A percentile compares a stretch with the other conserved stretches of the same genome.
These are phyloP conservation scores for Poecilobothrus nobilitatus DNA, from an alignment of 2,888 invertebrate genomes.

Conservation along the genomic window DNA sequence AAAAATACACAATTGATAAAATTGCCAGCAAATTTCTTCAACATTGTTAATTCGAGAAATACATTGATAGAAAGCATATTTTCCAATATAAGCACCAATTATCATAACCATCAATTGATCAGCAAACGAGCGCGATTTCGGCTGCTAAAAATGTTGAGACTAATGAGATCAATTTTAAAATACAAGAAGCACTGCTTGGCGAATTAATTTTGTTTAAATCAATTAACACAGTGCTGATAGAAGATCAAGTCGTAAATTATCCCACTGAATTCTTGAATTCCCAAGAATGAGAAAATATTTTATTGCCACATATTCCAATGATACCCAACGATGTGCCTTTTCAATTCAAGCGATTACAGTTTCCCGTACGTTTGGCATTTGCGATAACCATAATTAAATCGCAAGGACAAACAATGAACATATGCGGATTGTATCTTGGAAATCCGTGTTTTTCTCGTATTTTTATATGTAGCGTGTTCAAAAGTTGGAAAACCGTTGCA, in stretches of 20 bases:
- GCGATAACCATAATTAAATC: too few relatives aligned
- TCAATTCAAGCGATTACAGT: too few relatives aligned
- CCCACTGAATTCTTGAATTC: slow-evolving; percentile 23
- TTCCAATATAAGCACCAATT: slow-evolving; percentile 13
- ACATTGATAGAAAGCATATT: slow-evolving; percentile 17
- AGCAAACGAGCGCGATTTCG: slow-evolving; percentile 14
- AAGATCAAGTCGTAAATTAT: slow-evolving; percentile 25
- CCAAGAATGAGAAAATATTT: too few relatives aligned
- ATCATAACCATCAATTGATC: slow-evolving; percentile 14
- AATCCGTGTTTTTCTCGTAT: too few relatives aligned
- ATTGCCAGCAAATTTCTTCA: slow-evolving; percentile 23
- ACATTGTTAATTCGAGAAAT: slow-evolving; percentile 16
- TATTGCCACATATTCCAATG: too few relatives aligned
- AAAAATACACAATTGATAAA: slow-evolving; percentile 23
- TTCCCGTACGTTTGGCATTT: too few relatives aligned
- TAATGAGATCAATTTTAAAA: slow-evolving; percentile 12
- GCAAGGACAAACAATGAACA: too few relatives aligned
- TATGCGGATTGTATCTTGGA: too few relatives aligned
- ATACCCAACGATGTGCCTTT: too few relatives aligned
- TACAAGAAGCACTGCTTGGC: slow-evolving; percentile 13
- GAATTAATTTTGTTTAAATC: neutral
- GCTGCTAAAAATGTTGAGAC: slow-evolving; percentile 15
- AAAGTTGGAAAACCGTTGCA: too few relatives aligned
- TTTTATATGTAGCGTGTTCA: too few relatives aligned
- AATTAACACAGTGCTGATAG: slow-evolving; percentile 22